A percentile compares a stretch with the other conserved stretches of the same genome.
These are phyloP conservation scores for Parthenolecanium corni DNA, from an alignment of 2,888 invertebrate genomes.

Conservation along the genomic window DNA sequence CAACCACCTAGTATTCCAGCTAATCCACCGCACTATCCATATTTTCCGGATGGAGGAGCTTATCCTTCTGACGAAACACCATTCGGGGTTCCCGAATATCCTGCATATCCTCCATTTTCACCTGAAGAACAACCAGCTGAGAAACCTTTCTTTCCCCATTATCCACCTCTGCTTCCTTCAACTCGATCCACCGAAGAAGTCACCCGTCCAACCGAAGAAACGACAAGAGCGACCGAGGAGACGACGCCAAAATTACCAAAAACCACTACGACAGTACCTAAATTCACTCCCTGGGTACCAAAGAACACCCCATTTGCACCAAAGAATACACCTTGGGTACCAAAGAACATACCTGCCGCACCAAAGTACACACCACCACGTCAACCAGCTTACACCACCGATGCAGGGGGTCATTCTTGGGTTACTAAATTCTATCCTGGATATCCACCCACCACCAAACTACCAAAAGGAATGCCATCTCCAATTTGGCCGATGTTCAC, in stretches of 20 bases:
- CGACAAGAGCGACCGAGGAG: too few species aligned
- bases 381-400: too few species aligned
- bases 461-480: not conserved
- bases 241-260: not conserved
- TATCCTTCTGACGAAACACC: constrained; percentile 1
- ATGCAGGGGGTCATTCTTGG: too few species aligned
- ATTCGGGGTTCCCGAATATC: not conserved
- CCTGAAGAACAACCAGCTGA: not conserved
- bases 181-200: not conserved
- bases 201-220: too few species aligned
- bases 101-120: not conserved
- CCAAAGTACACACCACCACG: not conserved
- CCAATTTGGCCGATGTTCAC: too few species aligned
- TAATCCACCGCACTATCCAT: not conserved
- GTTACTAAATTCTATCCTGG: too few species aligned
- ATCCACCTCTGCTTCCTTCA: not conserved
- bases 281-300: not conserved
- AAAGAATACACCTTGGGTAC: not conserved
- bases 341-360: not conserved
- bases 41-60: too few species aligned
- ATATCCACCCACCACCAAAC: not conserved
- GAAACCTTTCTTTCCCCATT: not conserved
- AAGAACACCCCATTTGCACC: not conserved
- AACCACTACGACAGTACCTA: too few species aligned
- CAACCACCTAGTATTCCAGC: not conserved